phyloP scores from a whole-genome alignment of 1,140 invertebrate genomes.

The Formica exsecta region DNA sequence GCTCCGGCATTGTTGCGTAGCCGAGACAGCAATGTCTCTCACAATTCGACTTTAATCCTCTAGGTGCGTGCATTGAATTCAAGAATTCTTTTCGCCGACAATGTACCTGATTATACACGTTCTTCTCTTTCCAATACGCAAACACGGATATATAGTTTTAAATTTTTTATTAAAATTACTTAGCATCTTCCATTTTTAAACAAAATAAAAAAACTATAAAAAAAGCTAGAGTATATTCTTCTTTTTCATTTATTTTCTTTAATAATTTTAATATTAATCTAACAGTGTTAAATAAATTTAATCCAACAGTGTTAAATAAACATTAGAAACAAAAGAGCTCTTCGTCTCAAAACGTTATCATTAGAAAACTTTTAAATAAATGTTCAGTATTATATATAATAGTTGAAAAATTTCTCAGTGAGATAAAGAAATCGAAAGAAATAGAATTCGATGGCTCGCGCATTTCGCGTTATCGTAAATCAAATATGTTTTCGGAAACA shows the following conservation, averaged over 20 bases:
- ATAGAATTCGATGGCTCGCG: not conserved
- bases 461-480: conserved; percentile 30
- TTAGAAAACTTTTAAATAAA: not conserved
- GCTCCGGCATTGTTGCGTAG: conserved; percentile 15
- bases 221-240: not conserved
- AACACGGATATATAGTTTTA: not conserved
- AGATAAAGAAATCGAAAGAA: conserved; percentile 24
- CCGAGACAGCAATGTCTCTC: conserved; percentile 12
- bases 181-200: not conserved
- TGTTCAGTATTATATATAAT: not conserved
- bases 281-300: no score
- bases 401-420: not conserved
- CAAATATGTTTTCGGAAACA: not conserved
- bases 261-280: not conserved
- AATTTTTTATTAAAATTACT: not conserved
- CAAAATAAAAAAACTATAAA: not conserved
- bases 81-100: conserved; percentile 11
- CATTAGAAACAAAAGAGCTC: not conserved
- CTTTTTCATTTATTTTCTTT: not conserved
- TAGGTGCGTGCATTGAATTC: conserved; percentile 14
- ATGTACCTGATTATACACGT: not conserved
- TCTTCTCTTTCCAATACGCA: not conserved
- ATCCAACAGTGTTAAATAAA: not conserved
- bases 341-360: not conserved
- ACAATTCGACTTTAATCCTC: conserved; percentile 22